Conservation (phyloP, 2,797 vertebrate genomes). For the Cheirogaleus major region DNA sequence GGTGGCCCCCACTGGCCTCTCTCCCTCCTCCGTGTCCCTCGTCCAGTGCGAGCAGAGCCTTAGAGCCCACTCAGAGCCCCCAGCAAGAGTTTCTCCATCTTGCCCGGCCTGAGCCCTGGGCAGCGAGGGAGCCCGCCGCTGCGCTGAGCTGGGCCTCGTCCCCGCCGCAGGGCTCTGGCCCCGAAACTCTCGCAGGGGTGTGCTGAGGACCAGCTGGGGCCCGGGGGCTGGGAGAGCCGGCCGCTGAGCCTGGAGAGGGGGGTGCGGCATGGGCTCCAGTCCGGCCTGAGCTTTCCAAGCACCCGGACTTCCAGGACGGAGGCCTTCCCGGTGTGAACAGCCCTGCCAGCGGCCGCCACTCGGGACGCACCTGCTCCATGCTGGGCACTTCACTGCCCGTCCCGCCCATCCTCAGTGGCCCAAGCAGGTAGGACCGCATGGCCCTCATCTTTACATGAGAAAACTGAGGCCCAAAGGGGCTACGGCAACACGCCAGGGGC, state of each 20-base stretch:
- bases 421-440: not conserved
- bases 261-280: rapidly evolving
- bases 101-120: not conserved
- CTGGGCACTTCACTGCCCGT: not conserved
- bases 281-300: not conserved
- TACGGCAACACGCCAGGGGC: not conserved
- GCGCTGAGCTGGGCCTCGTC: not conserved
- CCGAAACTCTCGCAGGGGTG: not conserved
- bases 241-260: not conserved
- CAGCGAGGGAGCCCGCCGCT: not conserved
- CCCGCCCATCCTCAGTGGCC: not conserved
- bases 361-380: not conserved
- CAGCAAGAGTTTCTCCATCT: not conserved
- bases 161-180: not conserved
- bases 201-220: rapidly evolving
- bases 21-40: not conserved
- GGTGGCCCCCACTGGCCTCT: not conserved
- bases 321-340: not conserved
- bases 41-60: not conserved
- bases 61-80: not conserved
- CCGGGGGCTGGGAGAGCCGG: not conserved
- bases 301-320: not conserved
- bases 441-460: not conserved
- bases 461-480: not conserved
- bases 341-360: not conserved